These are phyloP conservation scores for Eublepharis macularius DNA, from an alignment of 2,113 vertebrate genomes.

Conservation along the genomic window DNA sequence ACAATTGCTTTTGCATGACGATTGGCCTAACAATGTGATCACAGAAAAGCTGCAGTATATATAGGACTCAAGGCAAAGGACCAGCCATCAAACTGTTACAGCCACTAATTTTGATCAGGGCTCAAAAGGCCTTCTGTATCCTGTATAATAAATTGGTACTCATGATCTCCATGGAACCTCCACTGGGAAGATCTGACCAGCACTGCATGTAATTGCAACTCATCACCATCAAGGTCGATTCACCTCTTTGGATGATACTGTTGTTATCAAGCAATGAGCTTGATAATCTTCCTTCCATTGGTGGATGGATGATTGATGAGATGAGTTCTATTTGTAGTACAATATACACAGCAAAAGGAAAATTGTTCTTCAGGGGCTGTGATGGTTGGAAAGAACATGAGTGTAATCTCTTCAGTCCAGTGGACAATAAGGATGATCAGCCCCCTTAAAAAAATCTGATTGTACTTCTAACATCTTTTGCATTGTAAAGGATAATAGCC, in stretches of 20 bases:
- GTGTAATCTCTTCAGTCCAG: background rate
- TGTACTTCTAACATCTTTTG: background rate
- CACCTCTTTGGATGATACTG: background rate
- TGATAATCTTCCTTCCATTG: background rate
- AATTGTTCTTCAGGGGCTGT: background rate
- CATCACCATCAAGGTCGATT: background rate
- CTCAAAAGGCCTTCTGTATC: background rate
- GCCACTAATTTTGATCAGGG: background rate
- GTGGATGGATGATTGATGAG: background rate
- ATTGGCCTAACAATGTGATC: background rate
- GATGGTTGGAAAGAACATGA: background rate
- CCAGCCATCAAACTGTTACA: background rate
- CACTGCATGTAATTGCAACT: background rate
- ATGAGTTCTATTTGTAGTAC: background rate
- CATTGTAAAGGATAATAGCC: slow-evolving; percentile 5
- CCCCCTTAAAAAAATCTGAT: background rate
- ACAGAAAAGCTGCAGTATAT: background rate
- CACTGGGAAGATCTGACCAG: background rate
- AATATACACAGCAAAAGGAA: background rate
- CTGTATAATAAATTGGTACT: background rate
- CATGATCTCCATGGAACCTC: background rate
- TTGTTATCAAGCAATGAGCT: background rate
- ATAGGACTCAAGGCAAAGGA: background rate
- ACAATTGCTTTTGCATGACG: background rate
- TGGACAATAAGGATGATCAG: background rate